Evolutionary conservation across 2,113 vertebrate genomes (phyloP).

Genomic region (Urocolius indicus): DNA sequence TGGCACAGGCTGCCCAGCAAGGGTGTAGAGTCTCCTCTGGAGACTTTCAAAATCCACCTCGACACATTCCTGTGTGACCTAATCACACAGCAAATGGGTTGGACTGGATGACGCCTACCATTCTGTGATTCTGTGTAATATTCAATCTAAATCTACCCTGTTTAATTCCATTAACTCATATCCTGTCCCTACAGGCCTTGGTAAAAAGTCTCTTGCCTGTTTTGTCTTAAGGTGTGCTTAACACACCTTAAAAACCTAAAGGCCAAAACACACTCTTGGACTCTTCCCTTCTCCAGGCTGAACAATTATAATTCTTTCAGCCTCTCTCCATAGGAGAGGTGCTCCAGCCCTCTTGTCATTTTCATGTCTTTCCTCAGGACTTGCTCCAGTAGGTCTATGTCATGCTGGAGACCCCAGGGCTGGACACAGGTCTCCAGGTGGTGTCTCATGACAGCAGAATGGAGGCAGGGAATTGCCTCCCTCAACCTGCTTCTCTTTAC

Average conservation of each 20-base stretch:
- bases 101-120: too few relatives aligned
- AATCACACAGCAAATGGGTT: too few relatives aligned
- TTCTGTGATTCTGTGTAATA: neutral
- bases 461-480: neutral
- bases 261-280: neutral
- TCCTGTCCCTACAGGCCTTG: neutral
- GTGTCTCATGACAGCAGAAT: rapidly evolving
- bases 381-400: rapidly evolving
- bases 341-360: neutral
- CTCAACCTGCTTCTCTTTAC: neutral
- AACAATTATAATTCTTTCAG: neutral
- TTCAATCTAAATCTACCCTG: neutral
- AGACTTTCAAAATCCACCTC: too few relatives aligned
- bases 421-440: neutral
- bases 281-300: neutral
- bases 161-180: neutral
- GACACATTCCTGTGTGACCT: too few relatives aligned
- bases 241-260: neutral
- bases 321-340: neutral
- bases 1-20: too few relatives aligned
- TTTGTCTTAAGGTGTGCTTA: neutral
- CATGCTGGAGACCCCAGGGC: neutral
- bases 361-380: neutral
- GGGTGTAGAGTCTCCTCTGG: too few relatives aligned
- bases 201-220: neutral